These are phyloP conservation scores for Ochotona curzoniae DNA, from an alignment of 2,113 vertebrate species.

Conservation along the genomic window DNA sequence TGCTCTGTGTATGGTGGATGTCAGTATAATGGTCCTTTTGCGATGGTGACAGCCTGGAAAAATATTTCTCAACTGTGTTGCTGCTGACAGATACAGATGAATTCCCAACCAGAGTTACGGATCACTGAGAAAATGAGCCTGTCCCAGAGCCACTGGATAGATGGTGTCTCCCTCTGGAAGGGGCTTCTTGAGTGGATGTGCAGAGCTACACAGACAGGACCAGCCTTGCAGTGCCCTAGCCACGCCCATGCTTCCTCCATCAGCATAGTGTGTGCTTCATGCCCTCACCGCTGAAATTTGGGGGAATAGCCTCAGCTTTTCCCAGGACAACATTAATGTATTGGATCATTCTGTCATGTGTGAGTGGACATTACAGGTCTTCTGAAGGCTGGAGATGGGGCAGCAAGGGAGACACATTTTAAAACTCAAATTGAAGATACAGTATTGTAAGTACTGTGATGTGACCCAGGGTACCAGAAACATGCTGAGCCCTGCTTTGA, in stretches of 20 bases:
- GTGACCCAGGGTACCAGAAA: no score
- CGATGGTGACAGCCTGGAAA: slow-evolving; percentile 63
- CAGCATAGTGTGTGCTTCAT: not conserved
- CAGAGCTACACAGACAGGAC: not conserved
- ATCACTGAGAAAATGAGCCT: slow-evolving; percentile 41
- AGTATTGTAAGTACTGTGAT: no score
- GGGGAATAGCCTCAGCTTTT: slow-evolving; percentile 26
- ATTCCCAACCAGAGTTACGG: slow-evolving; percentile 58
- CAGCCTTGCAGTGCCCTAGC: not conserved
- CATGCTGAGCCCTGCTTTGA: no score
- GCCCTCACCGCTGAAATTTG: not conserved
- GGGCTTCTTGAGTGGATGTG: not conserved
- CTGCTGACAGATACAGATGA: slow-evolving; percentile 63
- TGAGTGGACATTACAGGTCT: no score
- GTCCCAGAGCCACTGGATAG: not conserved
- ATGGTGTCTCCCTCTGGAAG: not conserved
- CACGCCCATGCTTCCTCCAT: not conserved
- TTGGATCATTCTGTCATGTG: no score
- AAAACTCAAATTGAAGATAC: no score
- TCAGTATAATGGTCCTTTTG: slow-evolving; percentile 61
- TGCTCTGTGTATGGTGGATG: not conserved
- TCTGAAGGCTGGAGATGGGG: no score
- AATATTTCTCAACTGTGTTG: slow-evolving; percentile 69
- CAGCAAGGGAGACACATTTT: no score
- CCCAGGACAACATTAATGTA: not conserved